Percentiles rank a stretch among this genome's conserved stretches.
Conservation (phyloP, 2,888 invertebrate species). For the Chydorus sphaericus region DNA sequence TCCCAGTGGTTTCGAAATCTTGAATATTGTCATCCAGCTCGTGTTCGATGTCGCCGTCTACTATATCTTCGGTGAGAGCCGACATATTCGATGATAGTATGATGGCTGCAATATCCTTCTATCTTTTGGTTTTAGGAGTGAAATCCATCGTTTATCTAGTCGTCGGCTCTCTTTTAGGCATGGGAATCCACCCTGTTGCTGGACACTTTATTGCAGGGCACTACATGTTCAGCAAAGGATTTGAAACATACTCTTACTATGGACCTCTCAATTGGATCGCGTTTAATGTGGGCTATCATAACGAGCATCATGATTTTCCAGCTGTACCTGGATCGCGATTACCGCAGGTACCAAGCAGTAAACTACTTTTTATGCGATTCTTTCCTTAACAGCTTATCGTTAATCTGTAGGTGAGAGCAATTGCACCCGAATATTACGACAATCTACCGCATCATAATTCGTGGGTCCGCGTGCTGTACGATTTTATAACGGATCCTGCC, state of each 20-base stretch:
- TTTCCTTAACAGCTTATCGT: too few species aligned
- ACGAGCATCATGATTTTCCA: slow-evolving; percentile 99
- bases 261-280: slow-evolving; percentile 91
- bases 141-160: slow-evolving; percentile 71
- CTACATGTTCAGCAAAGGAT: slow-evolving; percentile 94
- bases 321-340: slow-evolving; percentile 84
- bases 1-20: slow-evolving; percentile 59
- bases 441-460: slow-evolving; percentile 83
- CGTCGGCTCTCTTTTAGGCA: slow-evolving; percentile 73
- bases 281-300: slow-evolving; percentile 98
- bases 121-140: slow-evolving; percentile 41
- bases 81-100: background rate
- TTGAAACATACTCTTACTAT: slow-evolving; percentile 96
- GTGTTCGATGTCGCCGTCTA: slow-evolving; percentile 65
- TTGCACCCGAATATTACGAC: slow-evolving; percentile 91
- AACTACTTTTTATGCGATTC: background rate
- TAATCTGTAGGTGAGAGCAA: slow-evolving; percentile 65
- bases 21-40: slow-evolving; percentile 73
- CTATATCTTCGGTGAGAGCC: slow-evolving; percentile 54
- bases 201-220: slow-evolving; percentile 99
- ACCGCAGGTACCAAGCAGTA: slow-evolving; percentile 86
- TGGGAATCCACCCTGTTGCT: slow-evolving; percentile 94
- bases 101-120: background rate
- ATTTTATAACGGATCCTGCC: slow-evolving; percentile 87
- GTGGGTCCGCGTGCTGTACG: slow-evolving; percentile 82